Evolutionary conservation across 2,113 vertebrate species (phyloP), one percentile per base, ranked within the genome.

Genomic region (Chaetura pelagica): DNA sequence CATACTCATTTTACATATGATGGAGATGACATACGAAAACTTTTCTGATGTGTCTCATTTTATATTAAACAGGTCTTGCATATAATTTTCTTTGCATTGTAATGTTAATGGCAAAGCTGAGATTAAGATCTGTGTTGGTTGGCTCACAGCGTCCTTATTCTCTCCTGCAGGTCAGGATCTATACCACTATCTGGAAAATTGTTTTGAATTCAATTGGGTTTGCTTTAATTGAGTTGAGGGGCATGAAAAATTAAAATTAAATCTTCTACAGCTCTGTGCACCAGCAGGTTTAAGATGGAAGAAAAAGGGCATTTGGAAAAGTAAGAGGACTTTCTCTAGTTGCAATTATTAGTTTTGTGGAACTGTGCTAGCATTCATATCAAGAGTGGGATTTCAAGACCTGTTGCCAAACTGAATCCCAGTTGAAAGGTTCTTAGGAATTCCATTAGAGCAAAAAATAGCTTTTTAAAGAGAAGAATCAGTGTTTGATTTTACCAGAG

Each of bases 181-280:
- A 46, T 59, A 69, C 46, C 38, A 54, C 46, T 63, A 72, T 17
- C 76, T 87, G 35, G 74, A 81, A 96, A 91, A 87, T 57, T 26
- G 3, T 46, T 84, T 84, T 44, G 57, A 58, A 5, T 62, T 62
- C 83, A 92, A 51, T 20, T 84, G 76, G 22, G 38, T 72, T 90
- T 92, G 95, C 34, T 27, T 94, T 93, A 83, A 89, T 42, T 82
- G 78, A 94, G 54, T 69, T 69, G 88, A 95, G 38, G 13, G 52
- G 51, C 78, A 86, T 71, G 78, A 88, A 90, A 93, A 87, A 80
- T 72, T 24, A 57, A 81, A 92, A 85, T 88, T 71, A 74, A 76
- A 79, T 73, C 46, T 68, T 90, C 30, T 71, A 38, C 67, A 91
- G 84, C 55, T 90, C 58, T 63, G 55, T 59, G 73, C 72, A 95